Percentiles rank a stretch among this genome's conserved stretches.
Conservation (phyloP, 2,888 invertebrate species). For the Phasia obesa region DNA sequence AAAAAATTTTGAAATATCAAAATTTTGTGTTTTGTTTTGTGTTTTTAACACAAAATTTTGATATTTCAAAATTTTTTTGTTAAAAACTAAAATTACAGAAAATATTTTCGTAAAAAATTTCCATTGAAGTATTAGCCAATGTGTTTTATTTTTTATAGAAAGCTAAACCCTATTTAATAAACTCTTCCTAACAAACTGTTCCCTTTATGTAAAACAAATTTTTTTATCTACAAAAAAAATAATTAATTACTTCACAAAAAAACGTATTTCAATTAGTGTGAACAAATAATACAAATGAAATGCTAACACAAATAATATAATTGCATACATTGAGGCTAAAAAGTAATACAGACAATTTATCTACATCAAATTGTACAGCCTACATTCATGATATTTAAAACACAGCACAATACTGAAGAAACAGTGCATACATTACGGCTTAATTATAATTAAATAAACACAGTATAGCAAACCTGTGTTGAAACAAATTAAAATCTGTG, state of each 20-base stretch:
- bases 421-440: constrained; percentile 61
- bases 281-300: constrained; percentile 37
- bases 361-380: constrained; percentile 34
- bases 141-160: too few relatives aligned
- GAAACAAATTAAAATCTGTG: constrained; percentile 26
- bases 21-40: too few relatives aligned
- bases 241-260: constrained; percentile 40
- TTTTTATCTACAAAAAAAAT: not conserved
- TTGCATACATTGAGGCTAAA: constrained; percentile 34
- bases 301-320: constrained; percentile 49
- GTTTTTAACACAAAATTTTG: too few relatives aligned
- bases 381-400: constrained; percentile 27
- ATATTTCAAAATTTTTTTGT: too few relatives aligned
- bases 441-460: constrained; percentile 55
- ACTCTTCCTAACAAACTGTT: not conserved
- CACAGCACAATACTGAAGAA: constrained; percentile 1
- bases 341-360: not conserved
- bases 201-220: not conserved
- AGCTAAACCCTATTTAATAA: too few relatives aligned
- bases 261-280: constrained; percentile 32
- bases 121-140: too few relatives aligned
- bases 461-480: constrained; percentile 22
- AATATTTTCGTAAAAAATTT: too few relatives aligned
- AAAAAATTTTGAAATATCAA: too few relatives aligned
- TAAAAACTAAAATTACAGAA: too few relatives aligned